Evolutionary conservation across 2,797 vertebrate species (phyloP), one percentile per base, ranked within the genome.

Genomic region (Sebastes alutus): DNA sequence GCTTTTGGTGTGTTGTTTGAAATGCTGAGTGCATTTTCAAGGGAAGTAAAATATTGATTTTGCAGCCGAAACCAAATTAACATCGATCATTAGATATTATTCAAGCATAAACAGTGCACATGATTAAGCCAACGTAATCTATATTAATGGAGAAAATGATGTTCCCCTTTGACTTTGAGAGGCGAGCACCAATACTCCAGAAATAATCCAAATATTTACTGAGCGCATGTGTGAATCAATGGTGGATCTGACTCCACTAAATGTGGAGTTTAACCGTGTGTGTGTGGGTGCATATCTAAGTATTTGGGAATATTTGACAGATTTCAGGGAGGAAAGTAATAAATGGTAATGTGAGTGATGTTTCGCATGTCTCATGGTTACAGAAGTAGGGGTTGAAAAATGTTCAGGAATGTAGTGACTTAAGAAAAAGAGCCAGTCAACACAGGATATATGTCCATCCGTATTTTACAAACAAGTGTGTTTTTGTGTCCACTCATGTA

Each of bases 21-120:
- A 65, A 88, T 88, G 81, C 87, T 52, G 78, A 75, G 59, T 67
- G 81, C 64, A 67, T 86, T 89, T 86, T 77, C 23, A 0, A 46
- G 72, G 70, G 20, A 87, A 85, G 77, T 81, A 54, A 91, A 89
- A 85, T 88, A 90, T 93, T 82, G 91, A 92, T 88, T 89, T 75
- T 81, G 75, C 65, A 82, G 77, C 75, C 72, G 29, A 82, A 76
- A 85, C 77, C 72, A 85, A 92, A 92, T 92, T 87, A 87, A 75
- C 81, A 91, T 90, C 30, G 70, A 91, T 90, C 88, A 87, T 90
- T 90, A 87, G 86, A 88, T 89, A 88, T 90, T 80, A 89, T 87
- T 87, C 83, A 63, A 74, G 85, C 87, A 76, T 82, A 79, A 88
- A 75, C 81, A 75, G 80, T 25, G 63, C 65, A 67, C 75, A 66